Base-by-base conservation (phyloP, 1,140 invertebrate species). In the Sarcophaga bullata region DNA sequence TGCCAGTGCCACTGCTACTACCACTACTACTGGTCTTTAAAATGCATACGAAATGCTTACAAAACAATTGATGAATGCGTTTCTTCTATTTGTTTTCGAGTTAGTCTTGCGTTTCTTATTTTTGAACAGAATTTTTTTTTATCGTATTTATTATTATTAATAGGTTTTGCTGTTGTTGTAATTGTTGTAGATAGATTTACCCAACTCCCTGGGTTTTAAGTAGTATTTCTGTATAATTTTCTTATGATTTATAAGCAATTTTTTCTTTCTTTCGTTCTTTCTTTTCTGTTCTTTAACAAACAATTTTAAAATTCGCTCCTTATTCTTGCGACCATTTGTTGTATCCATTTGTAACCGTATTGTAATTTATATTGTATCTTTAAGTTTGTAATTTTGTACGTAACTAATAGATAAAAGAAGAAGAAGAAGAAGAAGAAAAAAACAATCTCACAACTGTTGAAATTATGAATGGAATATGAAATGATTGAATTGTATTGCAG, bases 391-490 rank as follows among this genome's bases (percentile, higher is more conserved):
- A 25, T 68, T n/a, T 68, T 78, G 75, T 17, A 37, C 37, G 62
- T 72, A 6, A 19, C 62, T 17, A 25, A 7, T 72, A 9, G 17
- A 17, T 6, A 17, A 8, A 1, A 6, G 62, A 62, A 72, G 62
- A 72, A 15, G 62, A 6, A n/a, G 15, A 3, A 17, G 72, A 37
- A 49, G 73, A 19, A 9, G 50, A 19, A 19, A 78, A 78, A n/a
- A 78, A 50, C 6, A 3, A 76, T 37, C 73, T 47, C 73, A 78
- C 48, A 78, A 78, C 49, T 50, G n/a, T 52, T 52, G 49, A 78
- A 78, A 78, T 78, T 78, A 78, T 78, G 75, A 78, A 78, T 78
- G 75, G 75, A 49, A 78, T 78, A 78, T 50, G 48, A 78, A 78
- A 78, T 78, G 75, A 78, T 78, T 78, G 75, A 78, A 78, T 78